Evolutionary conservation across 2,113 vertebrate species (phyloP).

Genomic region (Mesocricetus auratus): DNA sequence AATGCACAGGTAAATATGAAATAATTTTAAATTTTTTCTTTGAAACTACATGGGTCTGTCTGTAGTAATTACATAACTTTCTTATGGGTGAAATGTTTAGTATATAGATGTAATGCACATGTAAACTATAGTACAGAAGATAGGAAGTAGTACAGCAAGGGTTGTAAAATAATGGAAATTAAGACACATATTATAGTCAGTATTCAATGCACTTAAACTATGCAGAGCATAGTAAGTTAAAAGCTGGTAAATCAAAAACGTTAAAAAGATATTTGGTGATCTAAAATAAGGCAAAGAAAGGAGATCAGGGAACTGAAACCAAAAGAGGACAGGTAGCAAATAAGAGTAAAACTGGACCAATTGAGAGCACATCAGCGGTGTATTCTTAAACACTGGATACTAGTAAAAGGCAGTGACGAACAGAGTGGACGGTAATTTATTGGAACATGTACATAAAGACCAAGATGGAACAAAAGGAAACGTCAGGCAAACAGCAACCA

Average conservation of each 20-base stretch:
- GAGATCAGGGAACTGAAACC: background rate
- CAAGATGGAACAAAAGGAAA: background rate
- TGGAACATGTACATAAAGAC: background rate
- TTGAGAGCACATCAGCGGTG: background rate
- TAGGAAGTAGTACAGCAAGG: background rate
- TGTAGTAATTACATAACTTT: constrained; percentile 15
- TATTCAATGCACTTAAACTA: background rate
- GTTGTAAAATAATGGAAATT: background rate
- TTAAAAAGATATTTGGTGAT: background rate
- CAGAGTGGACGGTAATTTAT: background rate
- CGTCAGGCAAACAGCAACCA: background rate
- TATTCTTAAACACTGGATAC: constrained; percentile 5
- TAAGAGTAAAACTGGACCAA: background rate
- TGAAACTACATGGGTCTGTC: background rate
- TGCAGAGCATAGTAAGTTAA: background rate
- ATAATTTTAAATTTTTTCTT: constrained; percentile 13
- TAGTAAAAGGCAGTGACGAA: background rate
- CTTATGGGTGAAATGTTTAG: background rate
- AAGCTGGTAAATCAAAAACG: background rate
- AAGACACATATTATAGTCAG: background rate
- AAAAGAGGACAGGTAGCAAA: background rate
- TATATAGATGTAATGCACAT: background rate
- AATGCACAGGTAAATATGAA: constrained; percentile 51
- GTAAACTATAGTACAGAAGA: background rate
- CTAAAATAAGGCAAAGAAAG: constrained; percentile 10